phyloP scores from a whole-genome alignment of 2,888 invertebrate genomes.

The Neoascia interrupta region DNA sequence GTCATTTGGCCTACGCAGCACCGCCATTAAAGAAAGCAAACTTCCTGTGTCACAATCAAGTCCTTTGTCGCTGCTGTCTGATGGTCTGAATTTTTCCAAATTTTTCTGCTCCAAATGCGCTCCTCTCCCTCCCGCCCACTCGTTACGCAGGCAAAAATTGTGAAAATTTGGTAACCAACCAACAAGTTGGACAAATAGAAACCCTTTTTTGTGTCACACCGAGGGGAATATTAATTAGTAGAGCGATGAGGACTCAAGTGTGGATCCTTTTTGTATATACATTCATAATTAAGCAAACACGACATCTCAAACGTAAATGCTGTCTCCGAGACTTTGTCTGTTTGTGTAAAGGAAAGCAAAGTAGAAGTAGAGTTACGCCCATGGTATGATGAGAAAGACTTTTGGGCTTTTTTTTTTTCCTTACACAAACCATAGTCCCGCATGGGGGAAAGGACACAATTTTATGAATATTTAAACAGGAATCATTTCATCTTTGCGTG shows the following conservation, averaged over 20 bases:
- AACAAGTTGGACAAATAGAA: conserved; percentile 52
- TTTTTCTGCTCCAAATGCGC: conserved; percentile 1
- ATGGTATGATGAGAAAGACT: too few species aligned
- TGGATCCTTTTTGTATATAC: conserved; percentile 42
- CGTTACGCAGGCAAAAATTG: too few species aligned
- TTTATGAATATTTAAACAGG: conserved; percentile 27
- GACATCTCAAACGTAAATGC: conserved; percentile 21
- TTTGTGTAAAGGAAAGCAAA: background rate
- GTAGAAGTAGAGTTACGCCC: background rate
- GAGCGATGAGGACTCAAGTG: conserved; percentile 26
- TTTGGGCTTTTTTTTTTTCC: background rate
- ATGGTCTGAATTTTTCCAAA: background rate
- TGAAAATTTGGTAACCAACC: too few species aligned
- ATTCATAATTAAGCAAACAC: conserved; percentile 49
- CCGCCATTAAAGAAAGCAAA: conserved; percentile 6
- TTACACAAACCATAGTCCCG: background rate
- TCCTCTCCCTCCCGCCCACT: background rate
- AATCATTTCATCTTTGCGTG: conserved; percentile 7
- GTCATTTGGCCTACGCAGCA: too few species aligned
- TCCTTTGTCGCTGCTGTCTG: background rate
- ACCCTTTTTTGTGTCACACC: conserved; percentile 33
- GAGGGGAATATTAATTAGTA: conserved; percentile 54
- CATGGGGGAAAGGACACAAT: too few species aligned
- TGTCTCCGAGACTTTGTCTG: conserved; percentile 8
- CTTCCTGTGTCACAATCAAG: background rate